Base-by-base conservation (phyloP, 2,888 invertebrate genomes). In the Netelia virgata region DNA sequence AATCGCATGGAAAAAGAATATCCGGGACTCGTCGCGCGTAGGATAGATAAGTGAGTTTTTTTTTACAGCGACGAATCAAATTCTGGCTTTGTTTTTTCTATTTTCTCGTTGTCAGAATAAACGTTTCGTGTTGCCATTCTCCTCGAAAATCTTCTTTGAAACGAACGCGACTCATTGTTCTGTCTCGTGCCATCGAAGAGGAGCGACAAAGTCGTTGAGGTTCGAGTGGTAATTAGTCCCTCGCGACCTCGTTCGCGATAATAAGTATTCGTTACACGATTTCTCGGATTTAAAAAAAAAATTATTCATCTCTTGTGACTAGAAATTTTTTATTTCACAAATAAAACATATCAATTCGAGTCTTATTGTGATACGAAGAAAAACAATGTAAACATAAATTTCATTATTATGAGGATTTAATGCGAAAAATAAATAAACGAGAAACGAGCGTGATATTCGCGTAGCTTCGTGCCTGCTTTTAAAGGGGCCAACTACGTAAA, bases 181-280 rank as follows among this genome's bases (percentile, higher is more conserved):
- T 70, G 11, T 36, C 53, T 50, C 68, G 20, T 57, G 55, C 43
- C 36, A 28, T 55, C 41, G 70, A 64, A 64, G 23, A 53, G 43
- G 53, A 63, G 10, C 43, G 50, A 36, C 74, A 14, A 50, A 59
- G 61, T 74, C 36, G 16, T 76, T 55, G 63, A 82, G 64, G 64
- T 20, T 82, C 55, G 57, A 82, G 75, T 76, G 70, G 63, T 41
- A 70, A 81, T 23, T 23, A 47, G 43, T 73, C n/a, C 16, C 59
- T 18, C 68, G 76, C 68, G 81, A 81, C 81, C 81, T 70, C 50
- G 43, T 69, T 81, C 69, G 69, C 18, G 74, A 69, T 64, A 59
- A 66, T 53, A n/a, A n/a, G n/a, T n/a, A 66, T 76, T 57, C 3
- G 76, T 57, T 68, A 28, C 68, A 16, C 57, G 28, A 68, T 43